These are phyloP conservation scores for Schizopygopsis pylzovi DNA, from an alignment of 2,797 vertebrate genomes.

Conservation along the genomic window DNA sequence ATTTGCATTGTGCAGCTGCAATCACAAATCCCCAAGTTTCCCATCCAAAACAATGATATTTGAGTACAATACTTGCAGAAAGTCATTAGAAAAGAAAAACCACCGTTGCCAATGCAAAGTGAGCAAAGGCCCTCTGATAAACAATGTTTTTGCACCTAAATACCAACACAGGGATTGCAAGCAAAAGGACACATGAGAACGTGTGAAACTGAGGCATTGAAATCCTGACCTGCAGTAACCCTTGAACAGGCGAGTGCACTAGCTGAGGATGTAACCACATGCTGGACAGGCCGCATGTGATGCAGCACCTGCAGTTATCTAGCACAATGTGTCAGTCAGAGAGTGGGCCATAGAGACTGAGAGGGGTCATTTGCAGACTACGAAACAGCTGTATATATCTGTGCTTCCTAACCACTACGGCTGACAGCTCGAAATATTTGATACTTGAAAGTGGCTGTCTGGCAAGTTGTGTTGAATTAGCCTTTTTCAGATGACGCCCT, in stretches of 20 bases:
- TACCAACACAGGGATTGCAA: not conserved
- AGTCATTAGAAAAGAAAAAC: not conserved
- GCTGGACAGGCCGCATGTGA: slow-evolving; percentile 63
- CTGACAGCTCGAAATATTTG: slow-evolving; percentile 74
- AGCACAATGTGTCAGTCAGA: slow-evolving; percentile 70
- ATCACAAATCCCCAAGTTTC: slow-evolving; percentile 4
- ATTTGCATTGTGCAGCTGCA: slow-evolving; percentile 19
- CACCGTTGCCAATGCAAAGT: slow-evolving; percentile 43
- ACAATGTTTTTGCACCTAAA: not conserved
- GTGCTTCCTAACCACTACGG: slow-evolving; percentile 68
- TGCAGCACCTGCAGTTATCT: slow-evolving; percentile 72
- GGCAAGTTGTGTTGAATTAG: slow-evolving; percentile 65
- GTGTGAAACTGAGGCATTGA: slow-evolving; percentile 35
- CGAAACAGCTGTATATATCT: slow-evolving; percentile 77
- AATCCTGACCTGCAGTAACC: slow-evolving; percentile 44
- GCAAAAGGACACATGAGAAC: slow-evolving; percentile 5
- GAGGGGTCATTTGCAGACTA: slow-evolving; percentile 71
- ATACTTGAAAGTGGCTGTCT: slow-evolving; percentile 68
- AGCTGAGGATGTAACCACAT: slow-evolving; percentile 61
- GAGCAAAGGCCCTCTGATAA: not conserved
- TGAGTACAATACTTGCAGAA: not conserved
- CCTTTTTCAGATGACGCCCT: slow-evolving; percentile 57
- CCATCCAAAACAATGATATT: slow-evolving; percentile 3
- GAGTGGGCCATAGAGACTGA: slow-evolving; percentile 71
- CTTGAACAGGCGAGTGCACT: slow-evolving; percentile 44